Conservation (phyloP, 2,113 vertebrate genomes). For the zebrafish (Danio rerio) region GRCz12tu NC_133188.1:815001-815500, state of each 20-base stretch:
- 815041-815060: no score
- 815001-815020: no score
- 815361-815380: not conserved
- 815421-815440: not conserved
- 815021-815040: no score
- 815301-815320: not conserved
- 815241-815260: not conserved
- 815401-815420: not conserved
- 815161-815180: no score
- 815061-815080: no score
- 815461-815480: not conserved
- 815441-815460: constrained; percentile 17
- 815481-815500: not conserved
- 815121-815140: no score
- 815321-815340: constrained; percentile 12
- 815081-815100: no score
- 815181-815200: no score
- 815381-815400: not conserved
- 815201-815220: no score
- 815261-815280: not conserved
- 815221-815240: no score
- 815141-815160: no score
- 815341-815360: not conserved
- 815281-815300: not conserved
- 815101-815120: no score